phyloP scores from a whole-genome alignment of 2,113 vertebrate species.

The Canis aureus region DNA sequence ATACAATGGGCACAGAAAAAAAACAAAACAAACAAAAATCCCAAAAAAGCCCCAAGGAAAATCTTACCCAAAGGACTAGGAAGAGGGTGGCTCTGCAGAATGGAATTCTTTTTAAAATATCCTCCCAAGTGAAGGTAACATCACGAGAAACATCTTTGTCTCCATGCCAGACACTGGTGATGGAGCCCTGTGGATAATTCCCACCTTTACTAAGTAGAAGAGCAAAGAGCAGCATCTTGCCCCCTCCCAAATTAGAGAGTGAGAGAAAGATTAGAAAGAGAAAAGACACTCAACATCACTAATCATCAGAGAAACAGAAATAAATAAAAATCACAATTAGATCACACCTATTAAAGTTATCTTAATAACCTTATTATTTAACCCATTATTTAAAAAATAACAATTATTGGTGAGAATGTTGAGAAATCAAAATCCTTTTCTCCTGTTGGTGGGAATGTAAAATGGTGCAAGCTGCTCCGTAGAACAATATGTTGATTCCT shows the following conservation, averaged over 20 bases:
- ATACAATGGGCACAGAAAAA: neutral
- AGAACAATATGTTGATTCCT: neutral
- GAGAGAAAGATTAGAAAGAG: neutral
- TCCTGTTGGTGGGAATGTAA: neutral
- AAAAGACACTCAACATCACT: neutral
- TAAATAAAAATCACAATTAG: neutral
- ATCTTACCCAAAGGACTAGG: neutral
- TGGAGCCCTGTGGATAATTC: no score
- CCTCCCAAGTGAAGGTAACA: neutral
- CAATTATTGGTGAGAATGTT: neutral
- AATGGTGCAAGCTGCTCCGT: neutral
- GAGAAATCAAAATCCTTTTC: neutral
- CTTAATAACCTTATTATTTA: no score
- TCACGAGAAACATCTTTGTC: neutral
- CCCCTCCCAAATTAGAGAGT: neutral
- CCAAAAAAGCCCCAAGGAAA: neutral
- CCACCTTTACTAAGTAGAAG: neutral
- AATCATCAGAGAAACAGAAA: neutral
- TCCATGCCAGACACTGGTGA: neutral
- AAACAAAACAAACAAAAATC: neutral
- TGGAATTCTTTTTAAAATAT: neutral
- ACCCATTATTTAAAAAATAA: neutral
- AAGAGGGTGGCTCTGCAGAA: neutral
- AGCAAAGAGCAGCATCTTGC: neutral
- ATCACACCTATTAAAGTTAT: neutral